Evolutionary conservation across 2,113 vertebrate species (phyloP).

Genomic region (Oenanthe melanoleuca): DNA sequence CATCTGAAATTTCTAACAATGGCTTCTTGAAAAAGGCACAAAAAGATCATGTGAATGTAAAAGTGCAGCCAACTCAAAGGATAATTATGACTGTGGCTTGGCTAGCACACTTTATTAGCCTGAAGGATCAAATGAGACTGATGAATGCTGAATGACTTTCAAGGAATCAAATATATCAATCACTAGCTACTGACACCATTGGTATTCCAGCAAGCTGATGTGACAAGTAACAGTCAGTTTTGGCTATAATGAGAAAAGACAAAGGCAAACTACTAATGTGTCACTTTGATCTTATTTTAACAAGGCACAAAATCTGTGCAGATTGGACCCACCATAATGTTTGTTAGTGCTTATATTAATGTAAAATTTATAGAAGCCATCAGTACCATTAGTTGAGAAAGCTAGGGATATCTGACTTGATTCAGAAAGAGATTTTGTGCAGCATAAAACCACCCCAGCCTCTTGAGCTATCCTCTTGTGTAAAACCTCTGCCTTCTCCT

Average conservation of each 20-base stretch:
- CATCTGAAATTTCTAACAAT: not conserved
- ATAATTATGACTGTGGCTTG: slow-evolving; percentile 20
- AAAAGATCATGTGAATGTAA: not conserved
- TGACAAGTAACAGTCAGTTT: not conserved
- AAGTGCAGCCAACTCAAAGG: not conserved
- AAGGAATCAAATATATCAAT: not conserved
- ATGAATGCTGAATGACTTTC: slow-evolving; percentile 4
- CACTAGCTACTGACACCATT: not conserved
- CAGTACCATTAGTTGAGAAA: not conserved
- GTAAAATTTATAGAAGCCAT: not conserved
- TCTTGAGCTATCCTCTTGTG: not conserved
- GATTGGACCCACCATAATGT: not conserved
- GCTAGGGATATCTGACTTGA: not conserved
- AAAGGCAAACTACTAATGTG: not conserved
- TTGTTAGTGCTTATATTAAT: not conserved
- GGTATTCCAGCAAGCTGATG: not conserved
- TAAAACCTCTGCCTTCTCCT: not conserved
- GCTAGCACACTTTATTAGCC: slow-evolving; percentile 3
- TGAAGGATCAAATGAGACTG: not conserved
- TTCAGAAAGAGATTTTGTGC: not conserved
- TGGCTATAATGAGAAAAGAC: not conserved
- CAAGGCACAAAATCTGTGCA: not conserved
- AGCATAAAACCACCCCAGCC: not conserved
- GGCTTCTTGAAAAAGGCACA: not conserved
- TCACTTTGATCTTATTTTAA: slow-evolving; percentile 9